A percentile compares a stretch with the other conserved stretches of the same genome.
These are phyloP conservation scores for Lypha dubia DNA, from an alignment of 2,888 invertebrate genomes.

Conservation along the genomic window DNA sequence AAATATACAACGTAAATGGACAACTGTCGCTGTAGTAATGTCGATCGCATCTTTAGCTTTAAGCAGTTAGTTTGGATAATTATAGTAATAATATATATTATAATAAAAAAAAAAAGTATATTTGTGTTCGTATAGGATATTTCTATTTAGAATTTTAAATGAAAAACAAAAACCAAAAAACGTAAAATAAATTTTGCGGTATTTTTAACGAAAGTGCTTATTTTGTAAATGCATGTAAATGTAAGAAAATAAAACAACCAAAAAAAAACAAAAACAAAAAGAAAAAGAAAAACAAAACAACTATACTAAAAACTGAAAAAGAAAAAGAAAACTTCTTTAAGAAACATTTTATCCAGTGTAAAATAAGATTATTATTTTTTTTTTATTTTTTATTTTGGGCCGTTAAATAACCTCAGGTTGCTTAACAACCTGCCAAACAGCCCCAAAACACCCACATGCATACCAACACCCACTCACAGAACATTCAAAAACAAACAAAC, in stretches of 20 bases:
- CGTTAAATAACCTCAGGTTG: conserved; percentile 62
- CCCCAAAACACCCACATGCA: background rate
- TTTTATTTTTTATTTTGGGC: conserved; percentile 59
- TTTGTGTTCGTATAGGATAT: conserved; percentile 77
- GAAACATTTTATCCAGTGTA: conserved; percentile 62
- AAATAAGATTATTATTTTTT: conserved; percentile 61
- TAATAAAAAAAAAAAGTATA: conserved; percentile 77
- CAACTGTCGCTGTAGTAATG: conserved; percentile 83
- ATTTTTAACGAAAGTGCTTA: conserved; percentile 82
- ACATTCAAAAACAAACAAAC: background rate
- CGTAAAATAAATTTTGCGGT: conserved; percentile 80
- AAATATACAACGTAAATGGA: conserved; percentile 83
- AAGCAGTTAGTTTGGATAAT: conserved; percentile 82
- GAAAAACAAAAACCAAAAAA: conserved; percentile 74
- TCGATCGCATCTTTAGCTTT: conserved; percentile 83
- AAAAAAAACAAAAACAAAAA: conserved; percentile 70
- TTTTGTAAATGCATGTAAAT: conserved; percentile 84
- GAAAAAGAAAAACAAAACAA: conserved; percentile 47
- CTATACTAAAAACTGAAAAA: conserved; percentile 31
- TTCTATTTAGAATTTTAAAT: conserved; percentile 82
- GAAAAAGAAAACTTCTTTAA: conserved; percentile 53
- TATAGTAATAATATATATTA: conserved; percentile 70
- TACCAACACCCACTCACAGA: background rate
- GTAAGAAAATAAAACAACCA: conserved; percentile 79
- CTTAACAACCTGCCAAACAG: conserved; percentile 56